Percentiles rank a stretch among this genome's conserved stretches.
These are phyloP conservation scores for Disparrhopalites patrizii DNA, from an alignment of 2,888 invertebrate species.

Conservation along the genomic window DNA sequence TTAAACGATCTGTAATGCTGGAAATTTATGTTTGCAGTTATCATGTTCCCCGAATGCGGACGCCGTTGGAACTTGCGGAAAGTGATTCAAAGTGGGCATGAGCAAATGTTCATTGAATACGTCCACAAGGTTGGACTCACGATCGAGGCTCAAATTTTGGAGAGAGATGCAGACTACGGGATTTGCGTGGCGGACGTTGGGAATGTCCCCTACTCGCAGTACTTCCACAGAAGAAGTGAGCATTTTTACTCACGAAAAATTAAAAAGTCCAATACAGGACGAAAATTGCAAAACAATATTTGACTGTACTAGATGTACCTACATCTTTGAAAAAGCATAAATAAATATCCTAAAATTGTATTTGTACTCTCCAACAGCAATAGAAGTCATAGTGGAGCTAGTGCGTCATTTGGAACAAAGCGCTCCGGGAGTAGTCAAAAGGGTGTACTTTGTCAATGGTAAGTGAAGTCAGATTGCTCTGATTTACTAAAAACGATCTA, in stretches of 20 bases:
- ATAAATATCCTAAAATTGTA: too few relatives aligned
- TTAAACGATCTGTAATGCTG: too few relatives aligned
- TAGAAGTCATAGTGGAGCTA: slow-evolving; percentile 22
- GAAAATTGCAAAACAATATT: too few relatives aligned
- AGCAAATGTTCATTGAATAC: slow-evolving; percentile 22
- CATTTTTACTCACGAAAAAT: background rate
- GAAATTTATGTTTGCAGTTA: slow-evolving; percentile 13
- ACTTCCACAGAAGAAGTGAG: slow-evolving; percentile 19
- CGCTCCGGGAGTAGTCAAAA: slow-evolving; percentile 17
- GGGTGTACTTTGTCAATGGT: slow-evolving; percentile 26
- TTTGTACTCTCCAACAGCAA: background rate
- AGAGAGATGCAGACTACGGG: slow-evolving; percentile 23
- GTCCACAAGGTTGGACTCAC: slow-evolving; percentile 13
- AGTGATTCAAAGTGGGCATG: slow-evolving; percentile 16
- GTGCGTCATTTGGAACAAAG: slow-evolving; percentile 11
- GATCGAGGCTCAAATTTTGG: slow-evolving; percentile 11
- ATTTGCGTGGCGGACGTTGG: slow-evolving; percentile 17
- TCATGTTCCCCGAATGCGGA: slow-evolving; percentile 22
- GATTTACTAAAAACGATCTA: too few relatives aligned
- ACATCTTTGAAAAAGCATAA: too few relatives aligned
- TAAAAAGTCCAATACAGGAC: too few relatives aligned
- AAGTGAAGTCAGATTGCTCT: too few relatives aligned
- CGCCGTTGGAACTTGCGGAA: slow-evolving; percentile 19
- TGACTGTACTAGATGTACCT: background rate
- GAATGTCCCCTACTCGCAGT: slow-evolving; percentile 24